phyloP scores from a whole-genome alignment of 2,888 invertebrate species.

The Helicoverpa assulta region DNA sequence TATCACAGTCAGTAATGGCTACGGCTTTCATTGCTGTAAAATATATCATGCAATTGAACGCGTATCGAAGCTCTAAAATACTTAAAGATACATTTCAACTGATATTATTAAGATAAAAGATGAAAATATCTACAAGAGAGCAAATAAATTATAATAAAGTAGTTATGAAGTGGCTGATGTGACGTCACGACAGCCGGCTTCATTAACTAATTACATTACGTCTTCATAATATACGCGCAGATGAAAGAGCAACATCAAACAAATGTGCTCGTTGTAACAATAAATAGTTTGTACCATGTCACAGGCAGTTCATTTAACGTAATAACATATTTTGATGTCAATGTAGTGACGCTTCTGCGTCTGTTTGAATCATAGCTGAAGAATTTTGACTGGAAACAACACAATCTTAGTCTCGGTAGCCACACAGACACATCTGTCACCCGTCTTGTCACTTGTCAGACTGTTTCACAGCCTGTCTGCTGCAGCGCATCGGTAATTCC shows the following conservation, averaged over 20 bases:
- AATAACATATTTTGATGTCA: too few relatives aligned
- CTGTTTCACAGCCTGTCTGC: constrained; percentile 1
- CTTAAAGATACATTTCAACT: too few relatives aligned
- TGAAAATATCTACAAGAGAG: too few relatives aligned
- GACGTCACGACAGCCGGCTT: constrained; percentile 22
- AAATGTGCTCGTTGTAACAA: constrained; percentile 2
- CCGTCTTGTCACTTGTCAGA: not conserved
- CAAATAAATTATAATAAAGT: constrained; percentile 7
- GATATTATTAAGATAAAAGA: too few relatives aligned
- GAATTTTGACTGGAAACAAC: too few relatives aligned
- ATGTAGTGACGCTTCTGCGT: not conserved
- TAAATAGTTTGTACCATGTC: not conserved
- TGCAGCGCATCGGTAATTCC: not conserved
- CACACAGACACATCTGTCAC: not conserved
- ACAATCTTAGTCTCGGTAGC: not conserved
- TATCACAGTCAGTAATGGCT: too few relatives aligned
- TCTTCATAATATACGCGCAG: constrained; percentile 33
- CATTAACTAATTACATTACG: constrained; percentile 50
- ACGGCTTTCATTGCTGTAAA: too few relatives aligned
- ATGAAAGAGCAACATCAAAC: constrained; percentile 19
- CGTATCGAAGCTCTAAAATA: too few relatives aligned
- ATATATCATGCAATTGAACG: too few relatives aligned
- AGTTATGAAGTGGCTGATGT: constrained; percentile 17
- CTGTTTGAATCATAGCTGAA: not conserved
- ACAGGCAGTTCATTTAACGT: not conserved